Evolutionary conservation across 2,113 vertebrate genomes (phyloP).

Genomic region (Australoheros scitulus): DNA sequence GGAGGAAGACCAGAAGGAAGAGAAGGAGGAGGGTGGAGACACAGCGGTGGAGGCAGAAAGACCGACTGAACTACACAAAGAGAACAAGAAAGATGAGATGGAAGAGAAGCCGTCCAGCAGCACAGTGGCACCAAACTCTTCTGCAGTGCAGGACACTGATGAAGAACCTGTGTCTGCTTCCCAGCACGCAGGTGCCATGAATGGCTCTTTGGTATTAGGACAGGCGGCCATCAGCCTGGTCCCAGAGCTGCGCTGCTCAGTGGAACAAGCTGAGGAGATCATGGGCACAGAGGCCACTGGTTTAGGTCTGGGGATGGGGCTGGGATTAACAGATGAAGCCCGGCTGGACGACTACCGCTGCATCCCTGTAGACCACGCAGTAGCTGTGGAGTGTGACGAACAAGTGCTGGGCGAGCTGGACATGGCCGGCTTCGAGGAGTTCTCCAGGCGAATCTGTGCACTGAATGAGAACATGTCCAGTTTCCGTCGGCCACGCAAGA

Average conservation of each 20-base stretch:
- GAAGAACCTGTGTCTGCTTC: slow-evolving; percentile 38
- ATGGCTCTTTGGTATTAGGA: slow-evolving; percentile 73
- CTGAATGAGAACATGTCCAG: slow-evolving; percentile 94
- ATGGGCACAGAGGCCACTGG: slow-evolving; percentile 92
- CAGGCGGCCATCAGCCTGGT: slow-evolving; percentile 41
- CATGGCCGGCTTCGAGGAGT: slow-evolving; percentile 89
- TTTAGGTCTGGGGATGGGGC: slow-evolving; percentile 69
- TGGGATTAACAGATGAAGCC: slow-evolving; percentile 75
- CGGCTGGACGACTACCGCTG: slow-evolving; percentile 87
- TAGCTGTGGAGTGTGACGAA: slow-evolving; percentile 95
- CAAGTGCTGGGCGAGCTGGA: slow-evolving; percentile 93
- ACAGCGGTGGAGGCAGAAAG: slow-evolving; percentile 21
- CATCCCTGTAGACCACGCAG: slow-evolving; percentile 93
- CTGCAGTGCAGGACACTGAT: slow-evolving; percentile 19
- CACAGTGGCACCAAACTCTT: slow-evolving; percentile 10
- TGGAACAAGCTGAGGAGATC: slow-evolving; percentile 96
- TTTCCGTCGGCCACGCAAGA: slow-evolving; percentile 92
- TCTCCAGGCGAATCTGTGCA: slow-evolving; percentile 96
- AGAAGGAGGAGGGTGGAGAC: slow-evolving; percentile 9
- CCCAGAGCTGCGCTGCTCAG: slow-evolving; percentile 83
- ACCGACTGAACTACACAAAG: slow-evolving; percentile 6
- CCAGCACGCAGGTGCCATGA: slow-evolving; percentile 70
- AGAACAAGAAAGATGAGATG: slow-evolving; percentile 1
- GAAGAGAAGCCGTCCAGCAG: slow-evolving; percentile 24
- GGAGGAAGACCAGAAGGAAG: slow-evolving; percentile 32